These are phyloP conservation scores for Palaemon carinicauda DNA, from an alignment of 1,140 invertebrate species.

Conservation along the genomic window DNA sequence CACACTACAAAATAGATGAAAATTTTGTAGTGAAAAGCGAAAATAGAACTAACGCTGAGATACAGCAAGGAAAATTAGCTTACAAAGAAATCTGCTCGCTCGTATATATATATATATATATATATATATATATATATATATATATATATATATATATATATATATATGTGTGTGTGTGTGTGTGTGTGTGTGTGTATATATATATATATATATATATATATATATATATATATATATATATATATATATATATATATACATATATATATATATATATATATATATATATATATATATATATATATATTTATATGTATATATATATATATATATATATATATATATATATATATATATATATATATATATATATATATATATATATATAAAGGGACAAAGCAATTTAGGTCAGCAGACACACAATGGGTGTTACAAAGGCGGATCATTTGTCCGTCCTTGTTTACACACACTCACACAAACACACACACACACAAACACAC, in stretches of 20 bases:
- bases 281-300: neutral
- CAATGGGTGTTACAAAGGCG: too few species aligned
- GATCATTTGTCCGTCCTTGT: too few species aligned
- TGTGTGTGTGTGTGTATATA: too few species aligned
- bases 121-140: neutral
- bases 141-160: too few species aligned
- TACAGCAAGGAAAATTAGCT: too few species aligned
- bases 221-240: constrained; percentile 2
- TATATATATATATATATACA: neutral
- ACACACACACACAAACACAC: too few species aligned
- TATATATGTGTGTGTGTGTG: too few species aligned
- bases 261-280: neutral
- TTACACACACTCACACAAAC: too few species aligned
- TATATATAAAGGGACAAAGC: neutral
- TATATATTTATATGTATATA: neutral
- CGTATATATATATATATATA: neutral
- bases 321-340: neutral
- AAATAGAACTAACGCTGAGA: too few species aligned
- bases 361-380: neutral
- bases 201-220: neutral
- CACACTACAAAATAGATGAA: too few species aligned
- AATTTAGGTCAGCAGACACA: neutral
- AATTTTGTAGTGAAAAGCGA: too few species aligned
- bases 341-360: neutral
- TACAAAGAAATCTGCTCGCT: too few species aligned